Evolutionary conservation across 1,140 invertebrate species (phyloP).

Genomic region (Drosophila mauritiana): DNA sequence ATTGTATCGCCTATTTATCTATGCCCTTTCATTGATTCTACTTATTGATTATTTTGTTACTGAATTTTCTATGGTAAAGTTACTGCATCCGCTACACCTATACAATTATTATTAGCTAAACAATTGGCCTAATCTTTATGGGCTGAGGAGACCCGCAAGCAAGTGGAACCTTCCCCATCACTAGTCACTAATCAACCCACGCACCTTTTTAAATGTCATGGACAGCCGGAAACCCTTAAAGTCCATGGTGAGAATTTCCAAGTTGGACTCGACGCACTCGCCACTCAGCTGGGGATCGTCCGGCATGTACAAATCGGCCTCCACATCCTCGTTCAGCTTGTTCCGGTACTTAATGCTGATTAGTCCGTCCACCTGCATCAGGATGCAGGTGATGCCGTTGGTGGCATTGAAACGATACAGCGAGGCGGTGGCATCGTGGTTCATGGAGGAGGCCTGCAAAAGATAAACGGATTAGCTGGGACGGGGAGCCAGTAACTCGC

Average conservation of each 20-base stretch:
- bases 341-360: slow-evolving; percentile 88
- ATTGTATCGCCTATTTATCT: neutral
- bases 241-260: slow-evolving; percentile 88
- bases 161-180: neutral
- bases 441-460: slow-evolving; percentile 69
- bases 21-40: neutral
- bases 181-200: slow-evolving; percentile 18
- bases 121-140: too few relatives aligned
- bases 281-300: slow-evolving; percentile 87
- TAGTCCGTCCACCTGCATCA: slow-evolving; percentile 87
- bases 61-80: neutral
- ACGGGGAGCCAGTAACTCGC: neutral
- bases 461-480: neutral
- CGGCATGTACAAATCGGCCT: slow-evolving; percentile 88
- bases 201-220: slow-evolving; percentile 88
- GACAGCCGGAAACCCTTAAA: slow-evolving; percentile 90
- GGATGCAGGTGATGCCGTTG: slow-evolving; percentile 88
- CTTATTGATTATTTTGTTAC: slow-evolving; percentile 8
- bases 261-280: slow-evolving; percentile 89
- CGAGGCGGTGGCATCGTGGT: slow-evolving; percentile 85
- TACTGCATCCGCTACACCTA: neutral
- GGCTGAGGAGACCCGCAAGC: neutral
- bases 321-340: slow-evolving; percentile 88
- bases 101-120: too few relatives aligned
- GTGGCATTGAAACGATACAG: slow-evolving; percentile 88